Evolutionary conservation across 2,888 invertebrate species (phyloP), one percentile per base, ranked within the genome.

Genomic region (Corythucha ciliata): DNA sequence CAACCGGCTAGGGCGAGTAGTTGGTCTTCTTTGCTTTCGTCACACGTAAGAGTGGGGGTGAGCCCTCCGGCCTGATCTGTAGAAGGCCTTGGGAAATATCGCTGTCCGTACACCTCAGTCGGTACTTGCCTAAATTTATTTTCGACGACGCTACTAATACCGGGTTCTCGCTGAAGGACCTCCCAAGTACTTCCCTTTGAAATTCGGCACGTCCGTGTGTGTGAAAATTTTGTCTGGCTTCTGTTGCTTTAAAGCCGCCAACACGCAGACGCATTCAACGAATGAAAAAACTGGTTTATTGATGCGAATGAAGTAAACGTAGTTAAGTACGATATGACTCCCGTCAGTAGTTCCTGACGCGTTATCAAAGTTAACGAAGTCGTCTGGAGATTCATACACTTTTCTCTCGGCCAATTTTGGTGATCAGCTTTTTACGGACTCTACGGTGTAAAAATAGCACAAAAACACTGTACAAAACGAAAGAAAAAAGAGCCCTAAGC

Each of bases 251-350:
- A 59, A 56, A 4, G 61, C 62, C 4, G 62, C 58, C 33, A 60
- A 49, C 12, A 62, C 53, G 39, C 58, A 59, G 26, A 61, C 51
- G 22, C 57, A 52, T 34, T 62, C 60, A 32, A 59, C 55, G 52
- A 62, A 62, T 16, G 48, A 57, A 20, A 61, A 52, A 32, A 56
- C 51, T 4, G 41, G 36, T 14, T 57, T 45, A 24, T 58, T 57
- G 48, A 60, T 62, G n/a, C 61, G 55, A n/a, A 66, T 58, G 47
- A 62, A 65, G 51, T 66, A 66, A n/a, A 66, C 60, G 42, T 62
- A 56, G 41, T 66, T 64, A 5, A 66, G 66, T 2, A 66, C 63
- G 8, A 66, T 61, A 18, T 54, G 52, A 27, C 52, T 53, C 4
- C 58, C 58, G 26, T 56, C 40, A 7, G 29, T 40, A 22, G 58